Evolutionary conservation across 2,888 invertebrate genomes (phyloP).

Genomic region (Dascillus cervinus): DNA sequence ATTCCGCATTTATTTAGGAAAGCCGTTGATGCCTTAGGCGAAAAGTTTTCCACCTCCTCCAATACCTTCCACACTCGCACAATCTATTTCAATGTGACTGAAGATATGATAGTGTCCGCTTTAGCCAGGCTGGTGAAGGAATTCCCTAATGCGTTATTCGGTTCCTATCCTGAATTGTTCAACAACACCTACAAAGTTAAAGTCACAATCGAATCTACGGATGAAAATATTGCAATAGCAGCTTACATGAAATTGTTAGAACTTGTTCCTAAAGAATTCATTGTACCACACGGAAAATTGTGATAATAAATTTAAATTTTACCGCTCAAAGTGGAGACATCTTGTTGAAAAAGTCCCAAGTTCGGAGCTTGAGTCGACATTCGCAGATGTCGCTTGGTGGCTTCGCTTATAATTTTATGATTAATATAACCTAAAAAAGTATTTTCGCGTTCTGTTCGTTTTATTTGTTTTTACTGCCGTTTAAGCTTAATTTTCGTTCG

Average conservation of each 20-base stretch:
- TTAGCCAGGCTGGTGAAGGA: slow-evolving; percentile 40
- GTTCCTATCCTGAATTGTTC: slow-evolving; percentile 46
- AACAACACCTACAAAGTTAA: slow-evolving; percentile 45
- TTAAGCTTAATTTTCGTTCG: no score
- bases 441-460: no score
- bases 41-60: slow-evolving; percentile 38
- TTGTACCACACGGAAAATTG: no score
- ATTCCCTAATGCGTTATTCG: slow-evolving; percentile 45
- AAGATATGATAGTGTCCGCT: slow-evolving; percentile 41
- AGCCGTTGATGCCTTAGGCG: slow-evolving; percentile 34
- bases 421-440: no score
- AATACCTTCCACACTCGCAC: slow-evolving; percentile 38
- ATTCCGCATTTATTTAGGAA: slow-evolving; percentile 50
- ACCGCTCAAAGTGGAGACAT: no score
- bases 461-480: no score
- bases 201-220: slow-evolving; percentile 45
- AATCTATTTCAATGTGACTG: slow-evolving; percentile 42
- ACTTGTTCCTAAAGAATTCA: slow-evolving; percentile 28
- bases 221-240: slow-evolving; percentile 30
- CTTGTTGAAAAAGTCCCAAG: no score
- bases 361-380: no score
- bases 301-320: no score
- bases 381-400: no score
- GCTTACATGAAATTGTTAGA: slow-evolving; percentile 40
- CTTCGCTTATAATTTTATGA: no score